phyloP scores from a whole-genome alignment of 2,797 vertebrate genomes.

The Coilia nasus region DNA sequence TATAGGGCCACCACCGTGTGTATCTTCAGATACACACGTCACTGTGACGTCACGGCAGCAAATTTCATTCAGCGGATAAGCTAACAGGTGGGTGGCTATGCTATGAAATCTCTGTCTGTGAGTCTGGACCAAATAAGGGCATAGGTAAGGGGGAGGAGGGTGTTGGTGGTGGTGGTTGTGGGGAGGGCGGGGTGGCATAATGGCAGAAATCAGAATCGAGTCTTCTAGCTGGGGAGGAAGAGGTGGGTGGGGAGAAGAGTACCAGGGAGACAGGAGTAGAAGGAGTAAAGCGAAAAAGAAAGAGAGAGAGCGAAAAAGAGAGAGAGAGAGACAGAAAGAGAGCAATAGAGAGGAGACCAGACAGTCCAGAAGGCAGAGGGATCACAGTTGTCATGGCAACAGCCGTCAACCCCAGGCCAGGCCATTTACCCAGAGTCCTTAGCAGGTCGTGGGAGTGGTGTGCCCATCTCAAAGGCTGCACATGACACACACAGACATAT shows the following conservation, averaged over 20 bases:
- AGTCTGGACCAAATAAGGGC: constrained; percentile 45
- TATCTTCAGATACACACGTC: constrained; percentile 2
- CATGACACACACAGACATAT: background rate
- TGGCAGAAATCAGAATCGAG: constrained; percentile 29
- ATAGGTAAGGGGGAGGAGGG: constrained; percentile 19
- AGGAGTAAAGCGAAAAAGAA: no score
- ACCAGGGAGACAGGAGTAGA: no score
- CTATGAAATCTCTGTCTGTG: constrained; percentile 35
- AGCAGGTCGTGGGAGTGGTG: constrained; percentile 1
- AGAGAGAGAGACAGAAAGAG: constrained; percentile 28
- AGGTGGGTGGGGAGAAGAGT: no score
- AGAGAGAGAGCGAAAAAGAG: constrained; percentile 7
- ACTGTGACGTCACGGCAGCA: background rate
- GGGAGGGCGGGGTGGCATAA: constrained; percentile 2
- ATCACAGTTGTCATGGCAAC: constrained; percentile 47
- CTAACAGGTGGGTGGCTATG: constrained; percentile 7
- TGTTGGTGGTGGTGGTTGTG: constrained; percentile 8
- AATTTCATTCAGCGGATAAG: background rate
- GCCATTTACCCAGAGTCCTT: constrained; percentile 46
- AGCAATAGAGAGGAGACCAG: background rate
- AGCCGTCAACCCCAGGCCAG: constrained; percentile 43
- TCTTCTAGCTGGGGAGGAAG: constrained; percentile 13
- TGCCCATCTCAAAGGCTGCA: background rate
- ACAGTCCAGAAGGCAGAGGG: constrained; percentile 20
- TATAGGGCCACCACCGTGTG: background rate